These are phyloP conservation scores for Agelas oroides DNA, from an alignment of 37 sponge, comb jelly and placozoan species.

Conservation along the genomic window DNA sequence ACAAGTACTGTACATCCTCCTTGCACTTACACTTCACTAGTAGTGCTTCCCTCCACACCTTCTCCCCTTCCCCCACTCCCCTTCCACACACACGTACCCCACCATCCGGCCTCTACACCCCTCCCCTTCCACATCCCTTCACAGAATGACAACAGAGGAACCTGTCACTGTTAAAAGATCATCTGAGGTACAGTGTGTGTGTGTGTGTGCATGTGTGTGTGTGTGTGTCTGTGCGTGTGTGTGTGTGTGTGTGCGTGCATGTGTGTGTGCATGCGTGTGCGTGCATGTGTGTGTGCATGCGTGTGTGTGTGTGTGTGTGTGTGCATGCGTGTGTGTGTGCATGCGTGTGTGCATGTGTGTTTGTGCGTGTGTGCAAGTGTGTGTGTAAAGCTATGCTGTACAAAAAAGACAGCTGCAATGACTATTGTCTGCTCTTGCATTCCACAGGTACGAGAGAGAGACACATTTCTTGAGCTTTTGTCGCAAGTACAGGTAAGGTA, in stretches of 20 bases:
- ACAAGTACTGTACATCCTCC: too few species aligned
- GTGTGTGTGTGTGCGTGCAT: not conserved
- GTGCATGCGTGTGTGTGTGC: not conserved
- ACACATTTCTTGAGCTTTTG: slow-evolving; percentile 36
- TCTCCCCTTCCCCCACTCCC: not conserved
- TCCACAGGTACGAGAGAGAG: slow-evolving; percentile 34
- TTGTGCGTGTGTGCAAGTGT: not conserved
- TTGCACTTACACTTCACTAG: too few species aligned
- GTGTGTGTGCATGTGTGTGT: not conserved
- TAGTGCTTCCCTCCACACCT: too few species aligned
- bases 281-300: not conserved
- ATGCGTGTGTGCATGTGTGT: not conserved
- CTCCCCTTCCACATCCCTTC: not conserved
- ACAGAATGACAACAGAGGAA: too few species aligned
- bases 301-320: slow-evolving; percentile 1
- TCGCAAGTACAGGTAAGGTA: slow-evolving; percentile 50
- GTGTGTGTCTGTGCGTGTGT: slow-evolving; percentile 1
- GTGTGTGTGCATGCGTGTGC: not conserved
- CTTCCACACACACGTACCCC: not conserved
- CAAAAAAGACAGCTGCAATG: too few species aligned
- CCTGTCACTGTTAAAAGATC: too few species aligned
- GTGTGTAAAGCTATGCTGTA: too few species aligned
- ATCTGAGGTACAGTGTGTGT: not conserved
- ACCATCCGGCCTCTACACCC: too few species aligned
- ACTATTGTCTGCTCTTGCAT: not conserved